These are phyloP conservation scores for Bedellia somnulentella DNA, from an alignment of 2,888 invertebrate genomes.

Conservation along the genomic window DNA sequence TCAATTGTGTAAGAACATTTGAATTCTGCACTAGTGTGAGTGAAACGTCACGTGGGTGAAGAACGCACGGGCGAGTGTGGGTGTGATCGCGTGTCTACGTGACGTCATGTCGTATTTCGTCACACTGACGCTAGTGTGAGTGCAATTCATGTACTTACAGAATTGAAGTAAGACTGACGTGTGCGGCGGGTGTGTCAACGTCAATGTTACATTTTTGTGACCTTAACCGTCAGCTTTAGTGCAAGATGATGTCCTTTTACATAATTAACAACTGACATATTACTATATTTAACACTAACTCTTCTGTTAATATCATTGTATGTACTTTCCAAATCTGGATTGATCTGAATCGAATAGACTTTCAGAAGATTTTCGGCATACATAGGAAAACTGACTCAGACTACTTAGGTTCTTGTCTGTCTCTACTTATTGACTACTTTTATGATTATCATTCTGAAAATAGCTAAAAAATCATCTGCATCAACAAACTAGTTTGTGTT, in stretches of 20 bases:
- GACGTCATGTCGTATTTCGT: conserved; percentile 44
- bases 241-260: conserved; percentile 27
- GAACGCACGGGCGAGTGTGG: conserved; percentile 38
- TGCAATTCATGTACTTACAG: conserved; percentile 9
- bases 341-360: too few relatives aligned
- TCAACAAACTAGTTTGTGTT: too few relatives aligned
- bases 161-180: conserved; percentile 13
- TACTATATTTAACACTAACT: too few relatives aligned
- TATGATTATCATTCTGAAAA: too few relatives aligned
- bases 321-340: too few relatives aligned
- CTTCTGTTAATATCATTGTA: too few relatives aligned
- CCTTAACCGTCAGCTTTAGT: conserved; percentile 44
- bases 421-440: too few relatives aligned
- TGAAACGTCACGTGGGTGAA: conserved; percentile 26
- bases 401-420: too few relatives aligned
- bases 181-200: conserved; percentile 22
- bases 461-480: too few relatives aligned
- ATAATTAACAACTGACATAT: too few relatives aligned
- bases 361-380: too few relatives aligned
- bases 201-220: conserved; percentile 59
- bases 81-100: conserved; percentile 49
- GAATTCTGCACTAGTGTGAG: conserved; percentile 8
- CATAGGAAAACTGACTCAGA: too few relatives aligned
- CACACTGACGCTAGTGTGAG: conserved; percentile 19
- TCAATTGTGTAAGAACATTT: conserved; percentile 12